Base-by-base conservation (phyloP, 1,140 invertebrate genomes). In the Rhagoletis pomonella region DNA sequence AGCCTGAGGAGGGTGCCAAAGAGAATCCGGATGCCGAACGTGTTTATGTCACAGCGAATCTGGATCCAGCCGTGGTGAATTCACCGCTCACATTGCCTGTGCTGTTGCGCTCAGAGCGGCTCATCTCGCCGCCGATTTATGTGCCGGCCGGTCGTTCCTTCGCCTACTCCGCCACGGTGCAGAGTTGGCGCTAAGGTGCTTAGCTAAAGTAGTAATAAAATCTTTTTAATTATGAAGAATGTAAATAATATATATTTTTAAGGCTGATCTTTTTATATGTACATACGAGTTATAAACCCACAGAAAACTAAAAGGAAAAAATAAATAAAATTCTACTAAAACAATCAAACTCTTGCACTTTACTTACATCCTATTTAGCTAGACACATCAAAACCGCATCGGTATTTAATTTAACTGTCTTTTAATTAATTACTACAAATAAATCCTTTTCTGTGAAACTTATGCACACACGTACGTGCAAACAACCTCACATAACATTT, bases 11-110 rank as follows among this genome's bases (percentile, higher is more conserved):
- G 1, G 91, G 90, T 14, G 88, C 90, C 50, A 89, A 89, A 60
- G 89, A 89, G 55, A 90, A 92, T 47, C 91, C 91, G 14, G 91
- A 92, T 62, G 62, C 91, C 4, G 91, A 92, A 19, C 90, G 88
- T 87, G 91, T 92, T 7, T 81, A 90, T 44, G 87, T 91, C 6
- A 92, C 90, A 1, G 90, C 87, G 60, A 89, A 90, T 50, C 47
- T 92, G 85, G 89, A 88, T n/a, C 91, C 91, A 6, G 88, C 90
- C 3, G 81, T 88, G 5, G 42, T 81, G 10, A 59, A 58, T 3
- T 42, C 86, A 17, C 87, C 87, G n/a, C 47, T 67, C 1, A 67
- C 60, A 6, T 4, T 65, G 44, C 86, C 86, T 2, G 64, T 86
- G 12, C 4, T 62, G 64, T 2, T 67, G 19, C 86, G 86, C n/a